Conservation (phyloP, 2,797 vertebrate species). For the Ispidina picta region DNA sequence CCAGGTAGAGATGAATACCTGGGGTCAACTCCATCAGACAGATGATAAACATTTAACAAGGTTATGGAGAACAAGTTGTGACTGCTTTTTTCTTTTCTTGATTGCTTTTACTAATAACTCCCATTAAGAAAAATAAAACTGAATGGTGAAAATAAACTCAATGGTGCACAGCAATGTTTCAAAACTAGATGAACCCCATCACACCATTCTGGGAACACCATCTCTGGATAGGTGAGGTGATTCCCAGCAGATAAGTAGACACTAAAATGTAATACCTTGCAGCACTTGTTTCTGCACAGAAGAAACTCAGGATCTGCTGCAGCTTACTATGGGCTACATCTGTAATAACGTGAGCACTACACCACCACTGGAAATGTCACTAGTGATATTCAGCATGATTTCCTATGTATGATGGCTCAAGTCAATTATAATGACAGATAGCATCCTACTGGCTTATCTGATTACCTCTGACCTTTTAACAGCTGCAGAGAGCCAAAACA, state of each 20-base stretch:
- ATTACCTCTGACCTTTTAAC: constrained; percentile 78
- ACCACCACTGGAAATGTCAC: constrained; percentile 56
- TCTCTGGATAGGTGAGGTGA: constrained; percentile 6
- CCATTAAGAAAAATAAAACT: background rate
- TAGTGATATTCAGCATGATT: constrained; percentile 61
- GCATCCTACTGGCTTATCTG: constrained; percentile 66
- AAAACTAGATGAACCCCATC: background rate
- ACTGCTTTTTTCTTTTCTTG: constrained; percentile 4
- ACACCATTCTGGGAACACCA: background rate
- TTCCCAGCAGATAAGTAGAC: background rate
- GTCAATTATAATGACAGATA: constrained; percentile 75
- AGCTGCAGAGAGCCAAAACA: constrained; percentile 70
- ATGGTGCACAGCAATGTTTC: background rate
- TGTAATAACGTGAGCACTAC: constrained; percentile 4
- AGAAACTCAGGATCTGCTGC: background rate
- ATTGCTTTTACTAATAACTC: background rate
- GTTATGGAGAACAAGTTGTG: background rate
- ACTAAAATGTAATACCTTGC: constrained; percentile 38
- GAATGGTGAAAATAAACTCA: constrained; percentile 16
- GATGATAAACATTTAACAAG: background rate
- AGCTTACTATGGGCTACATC: background rate
- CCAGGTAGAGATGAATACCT: background rate
- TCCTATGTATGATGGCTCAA: constrained; percentile 59
- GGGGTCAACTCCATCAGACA: background rate
- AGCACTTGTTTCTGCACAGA: background rate